Percentiles rank a stretch among this genome's conserved stretches.
phyloP scores from a whole-genome alignment of 2,888 invertebrate genomes.

The Andricus quercusramuli region DNA sequence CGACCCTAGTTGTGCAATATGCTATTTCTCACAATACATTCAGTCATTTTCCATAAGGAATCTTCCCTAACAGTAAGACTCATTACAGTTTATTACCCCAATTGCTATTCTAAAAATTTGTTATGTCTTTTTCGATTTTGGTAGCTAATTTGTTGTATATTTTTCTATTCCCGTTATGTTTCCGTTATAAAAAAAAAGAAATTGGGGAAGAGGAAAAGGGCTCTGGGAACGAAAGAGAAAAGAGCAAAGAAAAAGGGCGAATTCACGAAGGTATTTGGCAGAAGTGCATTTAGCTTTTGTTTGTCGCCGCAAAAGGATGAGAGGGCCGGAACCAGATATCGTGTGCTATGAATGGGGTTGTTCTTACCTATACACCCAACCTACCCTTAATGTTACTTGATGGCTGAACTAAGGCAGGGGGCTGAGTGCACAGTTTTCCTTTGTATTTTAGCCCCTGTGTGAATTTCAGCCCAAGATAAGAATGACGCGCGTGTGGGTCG shows the following conservation, averaged over 20 bases:
- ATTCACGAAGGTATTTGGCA: neutral
- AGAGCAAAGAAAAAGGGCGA: conserved; percentile 7
- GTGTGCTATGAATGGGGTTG: conserved; percentile 7
- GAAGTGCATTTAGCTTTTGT: conserved; percentile 3
- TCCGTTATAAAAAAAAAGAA: too few species aligned
- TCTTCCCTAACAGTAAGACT: too few species aligned
- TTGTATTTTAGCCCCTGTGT: neutral
- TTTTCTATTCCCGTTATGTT: too few species aligned
- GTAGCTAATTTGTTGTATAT: too few species aligned
- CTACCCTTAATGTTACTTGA: neutral
- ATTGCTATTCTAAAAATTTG: too few species aligned
- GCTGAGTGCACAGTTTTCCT: neutral
- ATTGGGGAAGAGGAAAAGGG: neutral
- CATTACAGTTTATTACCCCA: too few species aligned
- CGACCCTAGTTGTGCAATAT: too few species aligned
- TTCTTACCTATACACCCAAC: neutral
- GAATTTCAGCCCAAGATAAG: neutral
- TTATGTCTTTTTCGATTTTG: too few species aligned
- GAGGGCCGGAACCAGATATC: neutral
- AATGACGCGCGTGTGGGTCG: neutral
- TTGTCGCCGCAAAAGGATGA: conserved; percentile 2
- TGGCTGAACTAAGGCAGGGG: neutral
- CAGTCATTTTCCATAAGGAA: too few species aligned
- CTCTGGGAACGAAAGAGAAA: neutral
- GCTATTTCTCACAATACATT: too few species aligned